Percentiles rank a stretch among this genome's conserved stretches.
phyloP scores from a whole-genome alignment of 92 coral and sea anemone species.

The Muricea muricata region DNA sequence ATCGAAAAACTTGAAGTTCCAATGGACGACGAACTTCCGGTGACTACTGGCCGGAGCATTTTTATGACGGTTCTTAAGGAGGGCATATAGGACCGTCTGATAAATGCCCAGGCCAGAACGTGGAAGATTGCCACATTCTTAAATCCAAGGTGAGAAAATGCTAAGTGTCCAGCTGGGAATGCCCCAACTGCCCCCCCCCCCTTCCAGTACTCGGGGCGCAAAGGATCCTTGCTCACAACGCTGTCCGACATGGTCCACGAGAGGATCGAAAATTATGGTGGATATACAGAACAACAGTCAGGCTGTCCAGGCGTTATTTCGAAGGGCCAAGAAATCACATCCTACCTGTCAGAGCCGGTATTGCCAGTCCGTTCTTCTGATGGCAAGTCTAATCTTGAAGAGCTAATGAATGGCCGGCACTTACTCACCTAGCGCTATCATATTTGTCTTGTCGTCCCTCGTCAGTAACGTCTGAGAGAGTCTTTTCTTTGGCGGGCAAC shows the following conservation, averaged over 20 bases:
- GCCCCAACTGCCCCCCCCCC: neutral
- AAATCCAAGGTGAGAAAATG: conserved; percentile 1
- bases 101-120: neutral
- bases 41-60: neutral
- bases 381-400: neutral
- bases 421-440: conserved; percentile 14
- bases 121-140: conserved; percentile 6
- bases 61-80: neutral
- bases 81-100: neutral
- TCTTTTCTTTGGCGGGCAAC: conserved; percentile 22
- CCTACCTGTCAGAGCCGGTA: conserved; percentile 20
- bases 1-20: neutral
- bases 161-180: neutral
- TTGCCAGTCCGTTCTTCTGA: conserved; percentile 16
- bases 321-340: neutral
- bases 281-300: neutral
- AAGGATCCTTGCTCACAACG: conserved; percentile 2
- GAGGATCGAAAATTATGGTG: neutral
- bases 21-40: neutral
- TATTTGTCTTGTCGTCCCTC: conserved; percentile 16
- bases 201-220: neutral
- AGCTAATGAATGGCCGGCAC: conserved; percentile 5
- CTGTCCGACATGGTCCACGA: neutral
- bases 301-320: no score
- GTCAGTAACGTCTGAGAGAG: conserved; percentile 21